phyloP scores from a whole-genome alignment of 1,140 invertebrate species.

The Acromyrmex echinatior region DNA sequence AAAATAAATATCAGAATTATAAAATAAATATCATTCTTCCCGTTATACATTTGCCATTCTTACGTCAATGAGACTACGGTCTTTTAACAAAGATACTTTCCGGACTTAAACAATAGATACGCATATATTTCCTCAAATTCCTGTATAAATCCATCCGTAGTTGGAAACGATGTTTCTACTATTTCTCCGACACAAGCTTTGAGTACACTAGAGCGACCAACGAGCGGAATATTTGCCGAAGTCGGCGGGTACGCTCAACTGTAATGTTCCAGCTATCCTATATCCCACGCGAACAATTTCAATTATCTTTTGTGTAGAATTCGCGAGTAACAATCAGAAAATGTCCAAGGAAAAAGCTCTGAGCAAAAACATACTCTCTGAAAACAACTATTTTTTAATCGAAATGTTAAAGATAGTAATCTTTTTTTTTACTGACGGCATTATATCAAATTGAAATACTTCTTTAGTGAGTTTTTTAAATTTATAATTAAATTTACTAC shows the following conservation, averaged over 20 bases:
- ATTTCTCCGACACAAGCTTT: slow-evolving; percentile 43
- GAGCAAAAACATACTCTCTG: background rate
- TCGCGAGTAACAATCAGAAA: slow-evolving; percentile 45
- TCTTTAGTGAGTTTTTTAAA: background rate
- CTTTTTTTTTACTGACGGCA: background rate
- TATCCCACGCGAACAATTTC: slow-evolving; percentile 56
- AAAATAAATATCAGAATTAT: slow-evolving; percentile 7
- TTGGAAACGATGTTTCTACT: slow-evolving; percentile 32
- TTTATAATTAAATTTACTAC: no score
- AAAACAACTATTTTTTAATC: slow-evolving; percentile 47
- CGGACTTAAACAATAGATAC: slow-evolving; percentile 31
- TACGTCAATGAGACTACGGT: background rate
- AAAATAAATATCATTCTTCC: background rate
- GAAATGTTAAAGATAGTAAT: slow-evolving; percentile 15
- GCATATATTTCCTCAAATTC: slow-evolving; percentile 45
- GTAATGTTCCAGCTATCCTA: slow-evolving; percentile 39
- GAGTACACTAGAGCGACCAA: slow-evolving; percentile 25
- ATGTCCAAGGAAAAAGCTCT: slow-evolving; percentile 7
- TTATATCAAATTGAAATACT: slow-evolving; percentile 15
- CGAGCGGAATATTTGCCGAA: slow-evolving; percentile 56
- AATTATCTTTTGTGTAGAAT: slow-evolving; percentile 61
- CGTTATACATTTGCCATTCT: slow-evolving; percentile 13
- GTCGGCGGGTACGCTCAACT: slow-evolving; percentile 23
- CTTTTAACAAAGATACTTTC: slow-evolving; percentile 35
- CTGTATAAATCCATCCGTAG: slow-evolving; percentile 36